These are phyloP conservation scores for Hippoglossus stenolepis DNA, from an alignment of 2,113 vertebrate species.

Conservation along the genomic window DNA sequence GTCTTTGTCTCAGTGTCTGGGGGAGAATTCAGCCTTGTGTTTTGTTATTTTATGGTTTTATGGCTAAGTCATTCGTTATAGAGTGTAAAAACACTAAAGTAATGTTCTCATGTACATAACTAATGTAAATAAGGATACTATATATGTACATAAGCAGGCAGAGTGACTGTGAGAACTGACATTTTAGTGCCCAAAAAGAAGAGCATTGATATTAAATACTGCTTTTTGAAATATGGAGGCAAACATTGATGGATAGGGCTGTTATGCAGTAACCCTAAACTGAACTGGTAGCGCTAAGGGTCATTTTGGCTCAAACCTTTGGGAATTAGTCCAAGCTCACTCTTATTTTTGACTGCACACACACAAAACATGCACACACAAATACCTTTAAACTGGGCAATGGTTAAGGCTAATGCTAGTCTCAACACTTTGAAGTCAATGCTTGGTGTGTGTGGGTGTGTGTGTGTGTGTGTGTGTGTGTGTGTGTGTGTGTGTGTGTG, in stretches of 20 bases:
- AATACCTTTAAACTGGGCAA: constrained; percentile 66
- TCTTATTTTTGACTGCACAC: constrained; percentile 26
- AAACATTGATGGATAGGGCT: constrained; percentile 41
- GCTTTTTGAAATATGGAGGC: constrained; percentile 52
- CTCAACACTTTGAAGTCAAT: constrained; percentile 66
- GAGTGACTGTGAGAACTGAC: constrained; percentile 61
- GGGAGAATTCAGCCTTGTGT: constrained; percentile 51
- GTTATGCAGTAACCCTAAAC: constrained; percentile 47
- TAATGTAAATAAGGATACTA: constrained; percentile 53
- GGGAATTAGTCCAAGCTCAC: constrained; percentile 31
- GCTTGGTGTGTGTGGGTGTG: background rate
- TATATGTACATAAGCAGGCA: constrained; percentile 38
- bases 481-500: constrained; percentile 1
- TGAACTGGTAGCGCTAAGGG: background rate
- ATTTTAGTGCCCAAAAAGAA: constrained; percentile 40
- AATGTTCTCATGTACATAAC: constrained; percentile 59
- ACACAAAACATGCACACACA: constrained; percentile 4
- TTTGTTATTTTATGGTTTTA: constrained; percentile 47
- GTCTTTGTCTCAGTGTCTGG: constrained; percentile 55
- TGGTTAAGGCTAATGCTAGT: constrained; percentile 53
- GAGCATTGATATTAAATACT: constrained; percentile 36
- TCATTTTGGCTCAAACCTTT: constrained; percentile 18
- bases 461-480: constrained; percentile 31
- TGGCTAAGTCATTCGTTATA: constrained; percentile 31
- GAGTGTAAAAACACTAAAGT: constrained; percentile 38